Evolutionary conservation across 2,113 vertebrate genomes (phyloP), one percentile per base, ranked within the genome.

Genomic region (Spea bombifrons): DNA sequence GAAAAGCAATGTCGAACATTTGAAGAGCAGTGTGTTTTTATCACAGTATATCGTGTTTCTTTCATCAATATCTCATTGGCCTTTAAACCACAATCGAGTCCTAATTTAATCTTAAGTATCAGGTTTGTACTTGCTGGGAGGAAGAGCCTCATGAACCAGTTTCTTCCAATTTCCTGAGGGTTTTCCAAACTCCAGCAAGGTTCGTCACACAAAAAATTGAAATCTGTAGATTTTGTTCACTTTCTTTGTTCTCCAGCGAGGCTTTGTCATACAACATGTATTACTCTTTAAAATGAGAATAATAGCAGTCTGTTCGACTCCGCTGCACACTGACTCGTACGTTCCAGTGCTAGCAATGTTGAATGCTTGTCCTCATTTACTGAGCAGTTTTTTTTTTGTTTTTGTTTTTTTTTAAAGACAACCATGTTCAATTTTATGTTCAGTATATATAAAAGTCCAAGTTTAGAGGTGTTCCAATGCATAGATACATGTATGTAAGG

Each of bases 241-340:
- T 78, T 53, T 78, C 59, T 71, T 63, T 13, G 6, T 65, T 78
- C 47, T 16, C 13, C 49, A 6, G 76, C 76, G 6, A 64, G 68
- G 46, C 57, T 8, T 47, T 72, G 76, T 55, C 68, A 65, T 78
- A 71, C 68, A 46, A 71, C 68, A 78, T 78, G 76, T 71, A 71
- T 70, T 69, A 64, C 68, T 78, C 68, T 71, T 78, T 72, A 78
- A 77, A 76, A 77, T 70, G 46, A 68, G 69, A 59, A 78, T 78
- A 71, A 71, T 78, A 78, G 70, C 76, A 78, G 68, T 49, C 57
- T 78, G 76, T 78, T 78, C 68, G 5, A 55, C 59, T 52, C 49
- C 16, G 17, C 61, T 65, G 76, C 55, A 7, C 68, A 65, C 12
- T 78, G 76, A 78, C n/a, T 66, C 76, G 46, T 63, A 61, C 59